Conservation (phyloP, 1,140 invertebrate genomes). For the Bombus sibiricus region DNA sequence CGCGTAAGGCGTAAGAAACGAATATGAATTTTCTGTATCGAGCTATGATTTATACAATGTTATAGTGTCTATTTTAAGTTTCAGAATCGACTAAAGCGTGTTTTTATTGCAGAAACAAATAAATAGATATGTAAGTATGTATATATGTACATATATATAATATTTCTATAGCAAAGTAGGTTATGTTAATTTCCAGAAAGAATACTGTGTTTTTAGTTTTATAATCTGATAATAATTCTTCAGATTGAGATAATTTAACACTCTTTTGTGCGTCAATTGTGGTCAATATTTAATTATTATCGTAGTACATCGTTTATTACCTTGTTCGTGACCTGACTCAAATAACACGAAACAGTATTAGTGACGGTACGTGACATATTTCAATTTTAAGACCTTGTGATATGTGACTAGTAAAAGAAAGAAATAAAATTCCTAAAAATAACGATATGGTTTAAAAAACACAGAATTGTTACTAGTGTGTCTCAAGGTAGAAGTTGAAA, state of each 20-base stretch:
- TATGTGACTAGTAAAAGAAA: too few species aligned
- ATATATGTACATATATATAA: not conserved
- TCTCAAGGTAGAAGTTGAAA: too few species aligned
- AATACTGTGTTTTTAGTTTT: not conserved
- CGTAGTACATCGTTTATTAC: not conserved
- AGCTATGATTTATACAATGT: not conserved
- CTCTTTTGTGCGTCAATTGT: not conserved
- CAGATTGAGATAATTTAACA: not conserved
- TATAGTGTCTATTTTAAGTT: not conserved
- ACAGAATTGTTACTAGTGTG: too few species aligned
- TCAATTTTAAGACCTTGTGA: too few species aligned
- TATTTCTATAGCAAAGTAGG: not conserved
- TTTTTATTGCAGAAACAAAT: not conserved
- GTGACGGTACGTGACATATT: too few species aligned
- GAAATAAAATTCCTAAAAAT: too few species aligned
- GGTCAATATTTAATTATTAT: not conserved
- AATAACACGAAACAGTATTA: too few species aligned
- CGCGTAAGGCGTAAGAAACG: not conserved
- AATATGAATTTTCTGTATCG: not conserved
- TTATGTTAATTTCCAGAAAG: not conserved
- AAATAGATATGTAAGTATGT: not conserved
- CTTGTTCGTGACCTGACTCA: too few species aligned
- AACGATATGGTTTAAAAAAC: too few species aligned
- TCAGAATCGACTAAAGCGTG: too few species aligned
- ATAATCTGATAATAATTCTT: not conserved